phyloP scores from a whole-genome alignment of 1,140 invertebrate species.

The Papilio aristodemus region DNA sequence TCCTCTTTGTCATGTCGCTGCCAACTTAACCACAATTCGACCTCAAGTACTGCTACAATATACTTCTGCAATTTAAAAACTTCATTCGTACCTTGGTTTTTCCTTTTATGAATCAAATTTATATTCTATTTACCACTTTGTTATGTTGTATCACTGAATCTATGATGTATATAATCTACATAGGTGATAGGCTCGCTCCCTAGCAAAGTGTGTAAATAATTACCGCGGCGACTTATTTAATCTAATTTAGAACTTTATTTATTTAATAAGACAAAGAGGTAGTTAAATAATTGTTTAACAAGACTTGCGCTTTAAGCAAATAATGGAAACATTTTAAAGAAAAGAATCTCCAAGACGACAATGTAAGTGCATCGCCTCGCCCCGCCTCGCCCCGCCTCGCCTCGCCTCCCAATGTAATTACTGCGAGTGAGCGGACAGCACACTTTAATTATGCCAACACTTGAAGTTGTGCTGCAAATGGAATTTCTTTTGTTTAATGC shows the following conservation, averaged over 20 bases:
- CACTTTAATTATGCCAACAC: slow-evolving; percentile 19
- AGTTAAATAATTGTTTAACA: slow-evolving; percentile 1
- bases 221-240: too few species aligned
- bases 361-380: slow-evolving; percentile 2
- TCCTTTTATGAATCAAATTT: neutral
- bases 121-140: neutral
- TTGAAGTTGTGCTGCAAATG: slow-evolving; percentile 6
- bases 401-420: slow-evolving; percentile 5
- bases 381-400: neutral
- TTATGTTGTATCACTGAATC: neutral
- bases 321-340: slow-evolving; percentile 14
- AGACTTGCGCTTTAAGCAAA: slow-evolving; percentile 9
- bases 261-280: slow-evolving; percentile 4
- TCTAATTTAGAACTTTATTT: slow-evolving; percentile 7
- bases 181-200: neutral
- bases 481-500: slow-evolving; percentile 19
- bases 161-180: too few species aligned
- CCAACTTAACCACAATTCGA: neutral
- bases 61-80: neutral
- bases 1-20: neutral
- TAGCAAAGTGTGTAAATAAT: too few species aligned
- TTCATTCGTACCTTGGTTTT: neutral
- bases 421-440: neutral
- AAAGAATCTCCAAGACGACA: neutral
- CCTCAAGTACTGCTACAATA: neutral